Percentiles rank a stretch among this genome's conserved stretches.
phyloP scores from a whole-genome alignment of 2,888 invertebrate species.

The Chalcosyrphus nemorum region DNA sequence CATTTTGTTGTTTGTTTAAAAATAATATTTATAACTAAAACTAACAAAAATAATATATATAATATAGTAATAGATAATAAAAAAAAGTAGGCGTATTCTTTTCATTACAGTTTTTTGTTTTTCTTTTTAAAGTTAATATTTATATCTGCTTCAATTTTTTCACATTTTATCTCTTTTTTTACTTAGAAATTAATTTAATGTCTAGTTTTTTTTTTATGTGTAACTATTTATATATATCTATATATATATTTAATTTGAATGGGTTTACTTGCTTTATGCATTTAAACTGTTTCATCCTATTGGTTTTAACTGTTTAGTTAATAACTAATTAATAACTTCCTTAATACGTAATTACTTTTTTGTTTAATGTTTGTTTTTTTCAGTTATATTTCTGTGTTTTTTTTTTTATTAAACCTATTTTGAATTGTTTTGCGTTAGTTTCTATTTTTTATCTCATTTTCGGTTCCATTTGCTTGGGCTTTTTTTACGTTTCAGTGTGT shows the following conservation, averaged over 20 bases:
- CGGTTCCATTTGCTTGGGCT: slow-evolving; percentile 41
- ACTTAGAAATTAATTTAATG: slow-evolving; percentile 54
- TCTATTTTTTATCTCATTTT: slow-evolving; percentile 30
- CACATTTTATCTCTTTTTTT: slow-evolving; percentile 59
- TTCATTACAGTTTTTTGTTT: slow-evolving; percentile 61
- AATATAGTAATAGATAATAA: slow-evolving; percentile 57
- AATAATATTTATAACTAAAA: slow-evolving; percentile 64
- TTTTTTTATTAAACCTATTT: slow-evolving; percentile 40
- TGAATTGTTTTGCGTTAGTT: slow-evolving; percentile 54
- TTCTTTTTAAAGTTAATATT: slow-evolving; percentile 55
- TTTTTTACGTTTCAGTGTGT: too few species aligned
- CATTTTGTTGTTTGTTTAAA: slow-evolving; percentile 40
- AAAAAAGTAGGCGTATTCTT: slow-evolving; percentile 56
- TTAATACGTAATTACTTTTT: slow-evolving; percentile 47
- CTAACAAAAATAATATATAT: slow-evolving; percentile 64
- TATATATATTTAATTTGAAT: slow-evolving; percentile 74
- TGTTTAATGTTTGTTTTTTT: slow-evolving; percentile 53
- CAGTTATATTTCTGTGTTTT: slow-evolving; percentile 37
- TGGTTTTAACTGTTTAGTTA: slow-evolving; percentile 58
- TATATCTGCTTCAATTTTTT: slow-evolving; percentile 70
- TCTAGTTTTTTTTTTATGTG: slow-evolving; percentile 78
- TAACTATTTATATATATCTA: slow-evolving; percentile 76
- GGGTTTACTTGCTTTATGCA: slow-evolving; percentile 67
- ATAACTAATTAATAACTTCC: slow-evolving; percentile 67
- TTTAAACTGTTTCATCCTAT: slow-evolving; percentile 55